phyloP scores from a whole-genome alignment of 2,888 invertebrate species.

The Erpobdella octoculata region DNA sequence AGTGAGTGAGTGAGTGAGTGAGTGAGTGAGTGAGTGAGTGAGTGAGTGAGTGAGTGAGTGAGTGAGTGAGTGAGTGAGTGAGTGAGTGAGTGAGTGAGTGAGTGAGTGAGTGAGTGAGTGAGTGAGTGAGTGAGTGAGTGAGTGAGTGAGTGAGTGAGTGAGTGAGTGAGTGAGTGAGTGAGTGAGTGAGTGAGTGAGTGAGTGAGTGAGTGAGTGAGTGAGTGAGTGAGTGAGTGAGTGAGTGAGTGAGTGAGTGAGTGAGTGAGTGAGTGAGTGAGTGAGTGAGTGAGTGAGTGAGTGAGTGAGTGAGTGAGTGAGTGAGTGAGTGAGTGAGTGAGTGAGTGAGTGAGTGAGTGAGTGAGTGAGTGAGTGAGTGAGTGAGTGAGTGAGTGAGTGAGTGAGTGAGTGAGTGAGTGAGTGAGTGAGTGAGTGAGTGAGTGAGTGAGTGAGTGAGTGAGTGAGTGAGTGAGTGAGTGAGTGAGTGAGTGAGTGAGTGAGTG shows the following conservation, averaged over 20 bases:
- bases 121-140: background rate
- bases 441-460: background rate
- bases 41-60: no score
- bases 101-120: no score
- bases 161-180: background rate
- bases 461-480: background rate
- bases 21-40: no score
- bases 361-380: background rate
- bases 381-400: background rate
- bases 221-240: background rate
- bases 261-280: slow-evolving; percentile 17
- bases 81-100: no score
- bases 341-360: background rate
- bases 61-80: no score
- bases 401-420: slow-evolving; percentile 2
- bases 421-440: background rate
- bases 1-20: no score
- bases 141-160: background rate
- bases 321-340: slow-evolving; percentile 14
- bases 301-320: slow-evolving; percentile 1
- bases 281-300: background rate
- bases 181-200: slow-evolving; percentile 34
- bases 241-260: slow-evolving; percentile 8
- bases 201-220: slow-evolving; percentile 8
- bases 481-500: no score